Evolutionary conservation across 2,888 invertebrate species (phyloP).

Genomic region (Hemithea aestivaria): DNA sequence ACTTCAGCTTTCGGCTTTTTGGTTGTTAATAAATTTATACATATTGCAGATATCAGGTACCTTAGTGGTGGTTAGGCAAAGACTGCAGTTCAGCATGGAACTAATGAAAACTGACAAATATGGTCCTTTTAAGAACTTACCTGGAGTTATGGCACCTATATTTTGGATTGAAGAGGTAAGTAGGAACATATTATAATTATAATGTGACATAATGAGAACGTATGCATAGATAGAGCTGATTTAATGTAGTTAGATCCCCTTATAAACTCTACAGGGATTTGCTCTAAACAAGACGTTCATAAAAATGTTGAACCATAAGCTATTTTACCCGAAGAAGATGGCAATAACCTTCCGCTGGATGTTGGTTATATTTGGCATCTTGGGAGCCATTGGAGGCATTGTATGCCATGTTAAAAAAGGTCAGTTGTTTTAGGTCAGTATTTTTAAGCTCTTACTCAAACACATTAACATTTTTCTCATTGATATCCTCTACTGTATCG

Average conservation of each 20-base stretch:
- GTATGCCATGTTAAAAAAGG: constrained; percentile 62
- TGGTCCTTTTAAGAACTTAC: constrained; percentile 82
- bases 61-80: constrained; percentile 84
- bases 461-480: too few relatives aligned
- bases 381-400: constrained; percentile 41
- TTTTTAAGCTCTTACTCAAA: too few relatives aligned
- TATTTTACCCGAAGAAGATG: constrained; percentile 75
- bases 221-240: too few relatives aligned
- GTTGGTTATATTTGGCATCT: constrained; percentile 72
- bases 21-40: too few relatives aligned
- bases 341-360: constrained; percentile 79
- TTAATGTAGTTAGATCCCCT: too few relatives aligned
- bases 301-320: constrained; percentile 80
- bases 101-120: constrained; percentile 82
- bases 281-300: constrained; percentile 83
- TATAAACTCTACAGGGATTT: constrained; percentile 80
- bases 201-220: too few relatives aligned
- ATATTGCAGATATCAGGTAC: constrained; percentile 82
- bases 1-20: too few relatives aligned
- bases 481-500: too few relatives aligned
- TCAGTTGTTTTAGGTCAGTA: constrained; percentile 27
- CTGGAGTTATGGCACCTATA: constrained; percentile 82
- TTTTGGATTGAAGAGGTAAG: constrained; percentile 90
- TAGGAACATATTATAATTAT: too few relatives aligned
- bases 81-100: constrained; percentile 86